Evolutionary conservation across 2,113 vertebrate species (phyloP).

Genomic region (Hystrix cristata): DNA sequence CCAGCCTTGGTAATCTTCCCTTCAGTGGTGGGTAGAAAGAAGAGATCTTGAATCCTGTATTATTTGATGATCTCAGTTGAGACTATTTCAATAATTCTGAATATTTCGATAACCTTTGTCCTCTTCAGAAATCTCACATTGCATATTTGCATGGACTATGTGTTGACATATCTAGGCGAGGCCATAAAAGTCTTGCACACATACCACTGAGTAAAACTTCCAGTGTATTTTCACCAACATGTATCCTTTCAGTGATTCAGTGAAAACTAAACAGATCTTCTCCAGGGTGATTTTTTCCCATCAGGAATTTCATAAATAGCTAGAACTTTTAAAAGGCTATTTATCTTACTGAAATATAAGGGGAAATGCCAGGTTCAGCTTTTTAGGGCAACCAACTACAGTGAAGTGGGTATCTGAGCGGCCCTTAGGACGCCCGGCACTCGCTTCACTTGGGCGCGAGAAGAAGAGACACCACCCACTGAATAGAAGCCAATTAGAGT

Average conservation of each 20-base stretch:
- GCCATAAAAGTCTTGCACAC: not conserved
- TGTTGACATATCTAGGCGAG: not conserved
- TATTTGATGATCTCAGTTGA: not conserved
- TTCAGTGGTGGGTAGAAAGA: not conserved
- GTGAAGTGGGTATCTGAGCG: too few species aligned
- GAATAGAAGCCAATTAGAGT: too few species aligned
- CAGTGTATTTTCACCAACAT: not conserved
- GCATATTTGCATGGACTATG: not conserved
- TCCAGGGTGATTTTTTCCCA: not conserved
- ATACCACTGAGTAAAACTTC: not conserved
- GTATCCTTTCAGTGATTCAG: not conserved
- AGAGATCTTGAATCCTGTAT: not conserved
- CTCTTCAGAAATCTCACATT: not conserved
- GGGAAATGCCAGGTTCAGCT: not conserved
- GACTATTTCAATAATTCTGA: not conserved
- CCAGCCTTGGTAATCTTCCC: not conserved
- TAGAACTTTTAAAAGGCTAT: not conserved
- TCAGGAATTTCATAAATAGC: not conserved
- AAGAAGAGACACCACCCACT: too few species aligned
- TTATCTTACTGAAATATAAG: not conserved
- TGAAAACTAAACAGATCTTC: not conserved
- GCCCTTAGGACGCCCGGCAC: too few species aligned
- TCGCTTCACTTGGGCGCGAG: too few species aligned
- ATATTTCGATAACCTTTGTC: not conserved
- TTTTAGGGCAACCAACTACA: not conserved